phyloP scores from a whole-genome alignment of 1,140 invertebrate species.

The Macrobrachium rosenbergii region DNA sequence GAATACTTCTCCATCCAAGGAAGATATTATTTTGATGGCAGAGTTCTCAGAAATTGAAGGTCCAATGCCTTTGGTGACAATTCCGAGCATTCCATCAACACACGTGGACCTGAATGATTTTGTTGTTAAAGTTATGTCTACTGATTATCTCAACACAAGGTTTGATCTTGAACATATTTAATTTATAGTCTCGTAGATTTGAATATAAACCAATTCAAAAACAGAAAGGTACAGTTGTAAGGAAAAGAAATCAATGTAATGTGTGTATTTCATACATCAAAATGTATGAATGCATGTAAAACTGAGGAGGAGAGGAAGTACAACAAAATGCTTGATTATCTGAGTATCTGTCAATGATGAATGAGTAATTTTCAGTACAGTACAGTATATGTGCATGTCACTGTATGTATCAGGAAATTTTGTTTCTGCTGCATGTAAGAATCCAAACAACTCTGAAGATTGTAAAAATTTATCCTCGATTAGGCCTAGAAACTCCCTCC shows the following conservation, averaged over 20 bases:
- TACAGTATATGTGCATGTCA: no score
- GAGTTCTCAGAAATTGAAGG: constrained; percentile 58
- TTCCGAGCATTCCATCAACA: constrained; percentile 21
- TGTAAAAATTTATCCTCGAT: no score
- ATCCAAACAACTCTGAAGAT: no score
- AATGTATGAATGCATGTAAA: no score
- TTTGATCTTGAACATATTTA: neutral
- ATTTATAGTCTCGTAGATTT: neutral
- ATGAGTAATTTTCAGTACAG: no score
- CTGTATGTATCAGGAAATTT: no score
- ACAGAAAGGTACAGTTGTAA: neutral
- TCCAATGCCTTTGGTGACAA: constrained; percentile 44
- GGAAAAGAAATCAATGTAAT: neutral
- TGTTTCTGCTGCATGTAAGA: no score
- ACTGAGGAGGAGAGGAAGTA: no score
- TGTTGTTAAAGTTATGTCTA: constrained; percentile 54
- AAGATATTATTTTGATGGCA: constrained; percentile 47
- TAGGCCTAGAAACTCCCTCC: no score
- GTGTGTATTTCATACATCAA: no score
- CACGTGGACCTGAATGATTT: constrained; percentile 57
- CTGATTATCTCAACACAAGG: constrained; percentile 57
- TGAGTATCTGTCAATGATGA: no score
- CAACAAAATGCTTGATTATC: no score
- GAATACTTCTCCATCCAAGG: constrained; percentile 20
- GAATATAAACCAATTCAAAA: neutral